phyloP scores from a whole-genome alignment of 2,888 invertebrate species.

The Ametastegia equiseti region DNA sequence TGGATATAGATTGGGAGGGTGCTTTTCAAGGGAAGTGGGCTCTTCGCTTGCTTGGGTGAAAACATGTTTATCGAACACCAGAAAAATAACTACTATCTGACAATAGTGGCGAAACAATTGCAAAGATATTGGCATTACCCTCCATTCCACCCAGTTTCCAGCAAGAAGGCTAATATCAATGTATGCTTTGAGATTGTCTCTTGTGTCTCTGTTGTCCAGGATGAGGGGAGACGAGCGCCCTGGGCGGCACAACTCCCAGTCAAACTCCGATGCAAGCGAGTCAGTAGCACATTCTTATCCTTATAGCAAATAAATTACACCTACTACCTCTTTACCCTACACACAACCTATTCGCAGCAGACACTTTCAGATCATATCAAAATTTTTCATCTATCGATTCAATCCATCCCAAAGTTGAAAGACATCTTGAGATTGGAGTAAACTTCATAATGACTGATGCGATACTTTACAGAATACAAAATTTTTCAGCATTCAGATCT shows the following conservation, averaged over 20 bases:
- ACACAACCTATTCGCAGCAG: constrained; percentile 26
- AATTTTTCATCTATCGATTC: background rate
- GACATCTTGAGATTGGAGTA: background rate
- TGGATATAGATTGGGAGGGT: background rate
- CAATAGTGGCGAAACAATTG: background rate
- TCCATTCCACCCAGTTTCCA: constrained; percentile 33
- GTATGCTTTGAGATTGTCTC: constrained; percentile 46
- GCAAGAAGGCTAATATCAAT: constrained; percentile 42
- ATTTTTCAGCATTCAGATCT: background rate
- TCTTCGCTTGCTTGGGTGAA: background rate
- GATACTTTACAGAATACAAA: background rate
- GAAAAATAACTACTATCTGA: background rate
- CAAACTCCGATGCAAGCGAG: constrained; percentile 56
- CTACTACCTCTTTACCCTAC: constrained; percentile 45
- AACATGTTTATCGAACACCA: background rate
- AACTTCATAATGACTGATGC: too few species aligned
- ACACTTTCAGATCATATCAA: constrained; percentile 32
- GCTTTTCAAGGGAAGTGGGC: background rate
- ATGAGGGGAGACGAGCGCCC: constrained; percentile 55
- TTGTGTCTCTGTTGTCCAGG: constrained; percentile 54
- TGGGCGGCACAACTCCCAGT: constrained; percentile 53
- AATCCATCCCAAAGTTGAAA: background rate
- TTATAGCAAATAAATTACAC: constrained; percentile 50
- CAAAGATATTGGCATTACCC: background rate
- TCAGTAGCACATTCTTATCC: constrained; percentile 53